A percentile compares a stretch with the other conserved stretches of the same genome.
Evolutionary conservation across 2,888 invertebrate species (phyloP).

Genomic region (Polyploca ridens): DNA sequence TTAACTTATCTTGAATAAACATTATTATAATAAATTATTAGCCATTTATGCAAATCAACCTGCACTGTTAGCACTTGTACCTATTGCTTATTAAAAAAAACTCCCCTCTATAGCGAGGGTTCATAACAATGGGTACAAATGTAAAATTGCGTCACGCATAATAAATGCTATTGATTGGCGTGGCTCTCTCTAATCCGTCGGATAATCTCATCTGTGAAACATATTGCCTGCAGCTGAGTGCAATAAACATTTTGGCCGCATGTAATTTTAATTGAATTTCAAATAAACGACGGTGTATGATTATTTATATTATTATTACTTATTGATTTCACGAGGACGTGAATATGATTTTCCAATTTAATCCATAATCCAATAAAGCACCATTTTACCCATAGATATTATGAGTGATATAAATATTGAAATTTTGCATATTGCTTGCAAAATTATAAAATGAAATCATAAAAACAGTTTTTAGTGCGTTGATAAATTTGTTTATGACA

Average conservation of each 20-base stretch:
- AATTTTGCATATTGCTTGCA: too few species aligned
- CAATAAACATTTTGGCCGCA: not conserved
- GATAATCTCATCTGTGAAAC: not conserved
- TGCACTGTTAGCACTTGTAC: constrained; percentile 3
- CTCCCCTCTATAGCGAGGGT: not conserved
- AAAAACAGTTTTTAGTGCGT: too few species aligned
- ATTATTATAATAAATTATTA: constrained; percentile 7
- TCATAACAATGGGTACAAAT: constrained; percentile 2
- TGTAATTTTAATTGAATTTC: constrained; percentile 1
- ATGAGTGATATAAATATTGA: too few species aligned
- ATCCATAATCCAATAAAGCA: too few species aligned
- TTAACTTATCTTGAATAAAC: not conserved
- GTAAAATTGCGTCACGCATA: not conserved
- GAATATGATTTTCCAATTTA: too few species aligned
- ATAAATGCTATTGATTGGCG: constrained; percentile 1
- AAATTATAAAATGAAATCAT: too few species aligned
- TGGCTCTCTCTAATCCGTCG: not conserved
- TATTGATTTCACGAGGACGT: too few species aligned
- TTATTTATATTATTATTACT: not conserved
- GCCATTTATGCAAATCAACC: constrained; percentile 3
- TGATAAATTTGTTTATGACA: too few species aligned
- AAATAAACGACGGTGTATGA: not conserved
- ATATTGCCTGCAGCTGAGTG: constrained; percentile 6
- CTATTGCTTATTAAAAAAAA: not conserved
- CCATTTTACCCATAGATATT: too few species aligned